Percentiles rank a stretch among this genome's conserved stretches.
Evolutionary conservation across 2,113 vertebrate genomes (phyloP).

Genomic region (Ginglymostoma cirratum): DNA sequence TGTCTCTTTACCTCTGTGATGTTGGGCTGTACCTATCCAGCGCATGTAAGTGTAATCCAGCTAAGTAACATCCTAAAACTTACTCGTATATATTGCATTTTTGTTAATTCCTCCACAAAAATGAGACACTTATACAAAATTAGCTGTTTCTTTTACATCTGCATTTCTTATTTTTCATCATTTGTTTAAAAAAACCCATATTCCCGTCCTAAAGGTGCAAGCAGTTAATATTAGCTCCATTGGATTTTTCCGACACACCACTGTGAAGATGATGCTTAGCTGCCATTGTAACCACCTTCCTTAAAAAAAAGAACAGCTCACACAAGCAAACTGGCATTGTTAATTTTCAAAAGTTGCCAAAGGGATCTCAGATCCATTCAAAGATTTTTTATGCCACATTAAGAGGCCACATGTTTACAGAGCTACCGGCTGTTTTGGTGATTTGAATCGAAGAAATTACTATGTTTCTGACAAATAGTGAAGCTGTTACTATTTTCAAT

Average conservation of each 20-base stretch:
- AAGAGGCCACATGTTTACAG: constrained; percentile 36
- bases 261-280: constrained; percentile 86
- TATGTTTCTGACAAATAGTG: constrained; percentile 56
- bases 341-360: constrained; percentile 34
- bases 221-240: constrained; percentile 66
- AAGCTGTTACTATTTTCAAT: constrained; percentile 59
- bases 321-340: constrained; percentile 30
- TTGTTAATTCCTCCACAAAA: neutral
- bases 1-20: constrained; percentile 28
- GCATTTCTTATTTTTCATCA: neutral
- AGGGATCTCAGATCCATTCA: neutral
- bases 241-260: constrained; percentile 91
- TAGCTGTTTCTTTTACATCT: neutral
- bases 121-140: neutral
- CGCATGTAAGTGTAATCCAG: constrained; percentile 26
- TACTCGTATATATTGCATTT: neutral
- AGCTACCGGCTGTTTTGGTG: constrained; percentile 39
- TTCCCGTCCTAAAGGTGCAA: constrained; percentile 50
- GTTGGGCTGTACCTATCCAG: constrained; percentile 25
- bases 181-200: neutral
- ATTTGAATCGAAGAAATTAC: constrained; percentile 57
- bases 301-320: constrained; percentile 14
- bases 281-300: constrained; percentile 14
- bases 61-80: constrained; percentile 27
- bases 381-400: constrained; percentile 15